Base-by-base conservation (phyloP, 1,140 invertebrate genomes). In the Latrodectus geometricus region DNA sequence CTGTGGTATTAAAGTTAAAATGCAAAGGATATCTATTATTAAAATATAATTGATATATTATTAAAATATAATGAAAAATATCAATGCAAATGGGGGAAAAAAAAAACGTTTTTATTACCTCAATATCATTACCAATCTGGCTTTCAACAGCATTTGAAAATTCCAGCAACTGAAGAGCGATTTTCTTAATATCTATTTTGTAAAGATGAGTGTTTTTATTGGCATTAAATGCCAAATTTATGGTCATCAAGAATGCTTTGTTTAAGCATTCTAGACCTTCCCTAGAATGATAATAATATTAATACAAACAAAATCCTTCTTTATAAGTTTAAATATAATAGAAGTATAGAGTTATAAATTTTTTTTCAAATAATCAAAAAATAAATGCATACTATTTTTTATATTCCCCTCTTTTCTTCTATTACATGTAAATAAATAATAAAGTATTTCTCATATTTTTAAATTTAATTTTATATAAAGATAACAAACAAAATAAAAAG, bases 191-290 rank as follows among this genome's bases (percentile, higher is more conserved):
- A 14, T 20, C 76, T 9, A 84, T 21, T 68, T 84, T 76, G 21
- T 84, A 23, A 69, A 54, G 65, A 21, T 48, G 61, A 23, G 49
- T 69, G 21, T 75, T 66, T 76, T 84, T 76, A 17, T 75, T 48
- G 11, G 73, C 14, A 76, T 76, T 61, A 84, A 84, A 84, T 73
- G 76, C 12, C n/a, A 76, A 21, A 65, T 84, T 54, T 9, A 84
- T 76, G 15, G 76, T 52, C 61, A 48, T n/a, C 20, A 84, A 76
- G 20, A 68, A 84, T 7, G 82, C 17, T 54, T 84, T 49, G 0
- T 14, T 12, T 52, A 84, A 49, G n/a, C 82, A 84, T 68, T 84
- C 73, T 11, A 20, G 56, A 65, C 61, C 72, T 76, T 50, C 48
- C 20, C 82, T 84, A 17, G 4, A 66, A 65, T 7, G 7, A 65